Conservation (phyloP, 1,140 invertebrate species). For the Aphis craccivora region DNA sequence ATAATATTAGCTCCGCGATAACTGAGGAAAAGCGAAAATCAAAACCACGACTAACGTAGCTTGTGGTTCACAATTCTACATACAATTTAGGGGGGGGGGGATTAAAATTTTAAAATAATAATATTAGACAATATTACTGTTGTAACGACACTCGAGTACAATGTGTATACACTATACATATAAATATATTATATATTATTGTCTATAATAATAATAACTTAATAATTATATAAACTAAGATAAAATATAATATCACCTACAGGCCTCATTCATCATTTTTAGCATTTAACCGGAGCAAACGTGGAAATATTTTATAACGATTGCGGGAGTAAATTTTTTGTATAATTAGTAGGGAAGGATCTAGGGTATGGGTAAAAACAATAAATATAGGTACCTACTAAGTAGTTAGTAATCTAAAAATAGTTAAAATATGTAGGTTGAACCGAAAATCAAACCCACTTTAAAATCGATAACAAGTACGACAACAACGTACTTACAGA, state of each 20-base stretch:
- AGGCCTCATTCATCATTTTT: constrained; percentile 47
- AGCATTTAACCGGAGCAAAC: constrained; percentile 14
- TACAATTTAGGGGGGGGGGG: neutral
- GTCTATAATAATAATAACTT: neutral
- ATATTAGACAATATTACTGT: neutral
- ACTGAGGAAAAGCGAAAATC: neutral
- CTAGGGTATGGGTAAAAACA: neutral
- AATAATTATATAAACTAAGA: constrained; percentile 2
- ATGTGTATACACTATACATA: neutral
- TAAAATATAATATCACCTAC: constrained; percentile 7
- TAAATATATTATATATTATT: constrained; percentile 21
- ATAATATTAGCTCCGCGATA: too few relatives aligned
- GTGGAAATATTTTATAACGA: neutral
- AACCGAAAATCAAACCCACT: neutral
- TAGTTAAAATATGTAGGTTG: neutral
- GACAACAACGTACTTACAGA: neutral
- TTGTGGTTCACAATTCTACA: neutral
- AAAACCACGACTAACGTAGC: neutral
- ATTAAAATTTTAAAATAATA: neutral
- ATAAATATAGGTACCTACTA: neutral
- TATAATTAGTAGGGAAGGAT: neutral
- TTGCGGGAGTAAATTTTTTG: neutral
- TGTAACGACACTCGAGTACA: neutral
- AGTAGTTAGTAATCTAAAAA: constrained; percentile 13
- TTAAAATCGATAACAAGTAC: constrained; percentile 1